These are phyloP conservation scores for Neoniphon sammara DNA, from an alignment of 2,797 vertebrate species.

Conservation along the genomic window DNA sequence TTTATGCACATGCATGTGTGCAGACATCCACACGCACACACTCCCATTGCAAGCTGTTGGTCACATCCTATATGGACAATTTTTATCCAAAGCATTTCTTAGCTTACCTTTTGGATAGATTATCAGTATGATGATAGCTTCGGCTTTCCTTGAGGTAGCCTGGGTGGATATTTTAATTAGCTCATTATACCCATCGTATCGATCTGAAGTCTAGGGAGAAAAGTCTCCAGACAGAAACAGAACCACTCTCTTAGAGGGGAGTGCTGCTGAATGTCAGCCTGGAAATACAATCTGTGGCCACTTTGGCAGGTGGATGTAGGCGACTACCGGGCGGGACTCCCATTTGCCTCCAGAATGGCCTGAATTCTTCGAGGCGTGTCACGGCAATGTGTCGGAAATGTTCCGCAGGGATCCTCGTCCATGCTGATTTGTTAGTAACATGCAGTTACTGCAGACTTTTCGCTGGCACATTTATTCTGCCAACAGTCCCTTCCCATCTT, in stretches of 20 bases:
- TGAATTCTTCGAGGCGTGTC: constrained; percentile 12
- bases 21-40: background rate
- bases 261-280: constrained; percentile 5
- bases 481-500: constrained; percentile 13
- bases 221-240: constrained; percentile 32
- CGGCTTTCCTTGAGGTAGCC: constrained; percentile 32
- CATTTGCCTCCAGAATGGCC: background rate
- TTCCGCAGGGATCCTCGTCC: background rate
- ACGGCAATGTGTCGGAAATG: background rate
- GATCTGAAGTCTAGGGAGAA: constrained; percentile 33
- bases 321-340: background rate
- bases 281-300: background rate
- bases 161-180: constrained; percentile 49
- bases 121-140: constrained; percentile 24
- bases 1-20: constrained; percentile 16
- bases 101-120: background rate
- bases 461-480: constrained; percentile 19
- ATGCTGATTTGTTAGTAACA: constrained; percentile 20
- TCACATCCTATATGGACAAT: constrained; percentile 6
- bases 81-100: background rate
- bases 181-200: constrained; percentile 59
- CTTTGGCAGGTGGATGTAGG: constrained; percentile 5
- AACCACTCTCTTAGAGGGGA: constrained; percentile 31
- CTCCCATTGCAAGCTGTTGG: background rate
- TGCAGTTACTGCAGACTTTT: constrained; percentile 13